Conservation (phyloP, 2,888 invertebrate species). For the Tiliacea aurago region DNA sequence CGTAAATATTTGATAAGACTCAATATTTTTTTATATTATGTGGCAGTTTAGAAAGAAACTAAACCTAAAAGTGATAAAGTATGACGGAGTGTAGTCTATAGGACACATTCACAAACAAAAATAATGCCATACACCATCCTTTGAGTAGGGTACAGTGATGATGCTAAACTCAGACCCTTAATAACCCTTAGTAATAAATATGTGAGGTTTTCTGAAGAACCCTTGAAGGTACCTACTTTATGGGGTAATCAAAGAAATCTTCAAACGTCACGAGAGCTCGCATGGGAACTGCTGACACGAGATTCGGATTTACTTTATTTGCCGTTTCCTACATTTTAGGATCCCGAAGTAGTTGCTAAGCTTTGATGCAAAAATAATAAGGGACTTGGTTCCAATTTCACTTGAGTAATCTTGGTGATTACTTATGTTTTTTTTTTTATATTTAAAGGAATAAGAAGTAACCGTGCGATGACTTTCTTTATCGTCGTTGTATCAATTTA, state of each 20-base stretch:
- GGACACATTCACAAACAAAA: background rate
- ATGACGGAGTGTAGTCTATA: background rate
- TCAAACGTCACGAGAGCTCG: background rate
- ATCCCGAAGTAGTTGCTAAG: too few relatives aligned
- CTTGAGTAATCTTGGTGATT: background rate
- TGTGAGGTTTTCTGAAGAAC: background rate
- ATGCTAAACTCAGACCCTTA: background rate
- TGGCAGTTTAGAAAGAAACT: too few relatives aligned
- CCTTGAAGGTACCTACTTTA: background rate
- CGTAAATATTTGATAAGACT: too few relatives aligned
- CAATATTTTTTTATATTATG: too few relatives aligned
- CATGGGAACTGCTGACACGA: slow-evolving; percentile 2
- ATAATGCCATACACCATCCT: background rate
- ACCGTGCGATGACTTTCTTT: background rate
- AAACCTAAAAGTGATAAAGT: background rate
- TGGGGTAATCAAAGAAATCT: background rate
- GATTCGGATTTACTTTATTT: slow-evolving; percentile 5
- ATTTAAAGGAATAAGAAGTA: background rate
- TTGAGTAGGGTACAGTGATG: background rate
- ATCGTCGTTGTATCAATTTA: background rate
- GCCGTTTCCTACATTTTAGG: background rate
- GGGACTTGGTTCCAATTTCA: background rate
- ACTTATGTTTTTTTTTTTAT: background rate
- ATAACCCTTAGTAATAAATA: background rate
- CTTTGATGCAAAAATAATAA: background rate